Base-by-base conservation (phyloP, 2,797 vertebrate genomes). In the Coracias cyanogaster region DNA sequence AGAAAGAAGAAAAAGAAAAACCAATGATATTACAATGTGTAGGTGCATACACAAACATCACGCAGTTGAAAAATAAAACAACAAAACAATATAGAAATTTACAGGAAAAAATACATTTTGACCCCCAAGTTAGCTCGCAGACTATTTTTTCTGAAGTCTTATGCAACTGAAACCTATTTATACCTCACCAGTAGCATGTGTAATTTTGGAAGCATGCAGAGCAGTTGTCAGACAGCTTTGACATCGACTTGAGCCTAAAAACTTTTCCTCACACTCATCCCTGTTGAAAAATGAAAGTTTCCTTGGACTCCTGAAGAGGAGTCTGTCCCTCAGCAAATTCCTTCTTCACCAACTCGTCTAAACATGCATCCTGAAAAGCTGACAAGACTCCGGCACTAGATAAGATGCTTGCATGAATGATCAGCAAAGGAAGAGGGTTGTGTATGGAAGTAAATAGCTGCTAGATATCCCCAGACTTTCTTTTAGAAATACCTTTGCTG, bases 1-100 rank as follows among this genome's bases (percentile, higher is more conserved):
- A 31, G 22, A 9, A 86, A 64, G 48, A 66, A 2, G 22, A 24
- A 52, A 24, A 71, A 43, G 14, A 35, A 19, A 72, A n/a, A 39
- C 7, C 3, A 18, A 39, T 25, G 15, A 2, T 12, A 18, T 24
- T 13, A 2, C 4, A 20, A 6, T 28, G 6, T 2, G 0, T n/a
- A 52, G 1, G 3, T 58, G 21, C 10, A 45, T 49, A 39, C 3
- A 71, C 5, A 87, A 80, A 28, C 7, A 43, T 41, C 7, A 51
- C 11, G 20, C 1, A 15, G 3, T 10, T 81, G 13, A 39, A 15
- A 8, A 64, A 33, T 24, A 12, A 61, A 86, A 41, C 8, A 60
- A 39, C 6, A 81, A 69, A 73, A 45, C 15, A 89, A 9, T 6
- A 41, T 2, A 64, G 14, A 79, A 26, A 3, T 85, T 73, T 3